Percentiles rank a stretch among this genome's conserved stretches.
Conservation (phyloP, 2,797 vertebrate species). For the Cetoscarus ocellatus region DNA sequence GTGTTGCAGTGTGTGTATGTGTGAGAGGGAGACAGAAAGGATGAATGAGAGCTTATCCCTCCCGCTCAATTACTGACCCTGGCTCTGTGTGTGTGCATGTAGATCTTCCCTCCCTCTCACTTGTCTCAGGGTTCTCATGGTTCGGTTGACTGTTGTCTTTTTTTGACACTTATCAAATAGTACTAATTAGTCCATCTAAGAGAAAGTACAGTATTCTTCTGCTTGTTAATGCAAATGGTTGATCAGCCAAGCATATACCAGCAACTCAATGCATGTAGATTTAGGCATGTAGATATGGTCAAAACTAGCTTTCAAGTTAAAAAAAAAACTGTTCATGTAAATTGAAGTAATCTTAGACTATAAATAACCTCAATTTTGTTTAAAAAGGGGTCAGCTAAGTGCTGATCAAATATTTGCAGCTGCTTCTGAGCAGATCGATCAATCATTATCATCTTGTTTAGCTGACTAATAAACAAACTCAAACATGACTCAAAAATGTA, state of each 20-base stretch:
- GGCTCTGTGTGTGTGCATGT: slow-evolving; percentile 36
- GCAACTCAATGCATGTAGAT: too few species aligned
- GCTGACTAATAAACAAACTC: not conserved
- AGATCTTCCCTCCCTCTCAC: slow-evolving; percentile 25
- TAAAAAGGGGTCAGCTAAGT: too few species aligned
- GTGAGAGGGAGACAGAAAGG: slow-evolving; percentile 30
- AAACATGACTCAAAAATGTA: not conserved
- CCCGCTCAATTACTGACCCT: slow-evolving; percentile 76
- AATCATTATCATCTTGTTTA: slow-evolving; percentile 12
- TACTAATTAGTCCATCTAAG: slow-evolving; percentile 47
- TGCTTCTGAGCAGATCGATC: slow-evolving; percentile 7
- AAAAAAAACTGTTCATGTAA: too few species aligned
- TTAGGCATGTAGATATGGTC: too few species aligned
- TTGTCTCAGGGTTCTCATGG: slow-evolving; percentile 62
- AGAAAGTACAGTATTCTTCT: slow-evolving; percentile 5
- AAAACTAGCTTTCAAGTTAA: too few species aligned
- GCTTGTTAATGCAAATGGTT: not conserved
- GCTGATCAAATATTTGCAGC: too few species aligned
- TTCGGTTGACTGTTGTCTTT: slow-evolving; percentile 64
- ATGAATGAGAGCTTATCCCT: slow-evolving; percentile 64
- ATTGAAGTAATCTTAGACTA: too few species aligned
- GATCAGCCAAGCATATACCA: too few species aligned
- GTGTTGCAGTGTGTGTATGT: slow-evolving; percentile 12
- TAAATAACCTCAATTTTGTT: too few species aligned
- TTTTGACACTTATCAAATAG: slow-evolving; percentile 63